A percentile compares a stretch with the other conserved stretches of the same genome.
Evolutionary conservation across 2,888 invertebrate species (phyloP).

Genomic region (Vesta saturnalis): DNA sequence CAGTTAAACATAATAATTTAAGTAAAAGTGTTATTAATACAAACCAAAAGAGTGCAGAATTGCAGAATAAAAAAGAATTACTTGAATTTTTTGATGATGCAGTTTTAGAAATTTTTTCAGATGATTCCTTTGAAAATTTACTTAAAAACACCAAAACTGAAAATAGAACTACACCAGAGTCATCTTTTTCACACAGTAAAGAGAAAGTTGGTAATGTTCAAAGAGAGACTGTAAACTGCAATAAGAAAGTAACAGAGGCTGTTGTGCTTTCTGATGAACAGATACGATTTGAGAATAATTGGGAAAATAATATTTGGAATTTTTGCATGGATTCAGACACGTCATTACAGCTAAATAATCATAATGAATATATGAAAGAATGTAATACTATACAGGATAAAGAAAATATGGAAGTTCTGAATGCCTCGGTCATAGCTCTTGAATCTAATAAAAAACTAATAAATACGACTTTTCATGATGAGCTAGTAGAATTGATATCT

Average conservation of each 20-base stretch:
- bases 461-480: neutral
- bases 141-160: neutral
- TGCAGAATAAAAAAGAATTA: no score
- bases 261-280: no score
- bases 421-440: no score
- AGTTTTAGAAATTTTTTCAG: neutral
- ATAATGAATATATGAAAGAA: neutral
- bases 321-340: conserved; percentile 6
- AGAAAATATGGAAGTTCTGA: neutral
- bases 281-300: conserved; percentile 55
- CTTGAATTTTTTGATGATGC: no score
- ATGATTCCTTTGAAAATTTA: neutral
- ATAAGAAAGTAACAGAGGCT: neutral
- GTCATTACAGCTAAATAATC: neutral
- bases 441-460: no score
- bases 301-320: conserved; percentile 15
- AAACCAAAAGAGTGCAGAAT: no score
- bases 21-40: no score
- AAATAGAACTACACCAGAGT: neutral
- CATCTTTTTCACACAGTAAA: neutral
- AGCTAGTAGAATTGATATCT: neutral
- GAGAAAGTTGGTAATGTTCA: neutral
- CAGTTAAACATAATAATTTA: no score
- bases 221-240: neutral
- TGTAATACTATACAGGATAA: neutral